Conservation (phyloP, 30 jellyfish, hydroid and myxozoan genomes). For the Pelagia noctiluca region DNA sequence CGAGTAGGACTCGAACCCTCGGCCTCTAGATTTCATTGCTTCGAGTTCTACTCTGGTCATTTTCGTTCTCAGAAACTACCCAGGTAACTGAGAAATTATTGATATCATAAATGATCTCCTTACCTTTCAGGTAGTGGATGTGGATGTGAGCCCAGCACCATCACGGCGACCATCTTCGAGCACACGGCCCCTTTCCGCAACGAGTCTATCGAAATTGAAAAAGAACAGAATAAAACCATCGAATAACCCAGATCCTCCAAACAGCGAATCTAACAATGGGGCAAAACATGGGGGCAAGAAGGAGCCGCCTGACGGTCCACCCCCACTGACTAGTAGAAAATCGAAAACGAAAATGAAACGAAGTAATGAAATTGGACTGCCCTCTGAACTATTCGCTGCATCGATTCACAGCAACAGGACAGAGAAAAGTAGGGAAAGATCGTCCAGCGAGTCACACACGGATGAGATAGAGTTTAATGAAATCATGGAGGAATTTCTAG, state of each 20-base stretch:
- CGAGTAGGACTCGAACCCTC: neutral
- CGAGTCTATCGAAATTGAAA: slow-evolving; percentile 10
- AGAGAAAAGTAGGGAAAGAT: slow-evolving; percentile 65
- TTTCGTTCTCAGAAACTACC: neutral
- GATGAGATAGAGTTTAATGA: slow-evolving; percentile 71
- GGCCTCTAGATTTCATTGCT: neutral
- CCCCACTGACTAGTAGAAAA: slow-evolving; percentile 31
- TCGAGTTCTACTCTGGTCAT: neutral
- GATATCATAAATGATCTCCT: neutral
- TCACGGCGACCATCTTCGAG: slow-evolving; percentile 48
- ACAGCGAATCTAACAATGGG: neutral
- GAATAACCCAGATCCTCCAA: neutral
- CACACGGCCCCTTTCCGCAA: slow-evolving; percentile 59
- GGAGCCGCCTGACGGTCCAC: slow-evolving; percentile 30
- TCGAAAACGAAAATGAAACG: slow-evolving; percentile 2
- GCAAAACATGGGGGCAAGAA: neutral
- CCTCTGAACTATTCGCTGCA: slow-evolving; percentile 72
- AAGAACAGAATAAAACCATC: slow-evolving; percentile 27
- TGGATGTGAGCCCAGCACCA: slow-evolving; percentile 64
- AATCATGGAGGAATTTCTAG: slow-evolving; percentile 62
- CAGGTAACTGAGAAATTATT: neutral
- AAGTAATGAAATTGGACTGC: slow-evolving; percentile 58
- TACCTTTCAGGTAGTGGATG: slow-evolving; percentile 54
- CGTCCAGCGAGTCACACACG: slow-evolving; percentile 75
- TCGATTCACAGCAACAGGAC: slow-evolving; percentile 27